Evolutionary conservation across 2,113 vertebrate genomes (phyloP), one percentile per base, ranked within the genome.

Genomic region (Spermophilus dauricus): DNA sequence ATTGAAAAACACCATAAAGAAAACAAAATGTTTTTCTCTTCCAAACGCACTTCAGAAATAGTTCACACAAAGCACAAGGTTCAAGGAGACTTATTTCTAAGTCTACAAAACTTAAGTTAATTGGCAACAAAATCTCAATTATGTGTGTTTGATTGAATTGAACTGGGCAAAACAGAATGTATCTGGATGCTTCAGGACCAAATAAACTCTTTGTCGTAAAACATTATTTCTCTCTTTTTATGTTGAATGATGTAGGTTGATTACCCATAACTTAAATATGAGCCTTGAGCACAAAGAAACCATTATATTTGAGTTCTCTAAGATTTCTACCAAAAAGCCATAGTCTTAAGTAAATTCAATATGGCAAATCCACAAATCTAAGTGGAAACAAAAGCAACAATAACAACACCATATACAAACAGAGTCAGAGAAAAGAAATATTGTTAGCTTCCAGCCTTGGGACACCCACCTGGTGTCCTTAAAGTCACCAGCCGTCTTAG

Each of bases 21-120:
- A 93, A 51, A 96, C 58, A 93, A 86, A 53, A 76, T n/a, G 39
- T 42, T 93, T 92, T 95, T 78, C 76, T 78, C 39, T 94, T 96
- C 53, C 65, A 95, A 96, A 97, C 48, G 70, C 42, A 85, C 86
- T 97, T 94, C 65, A 97, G 72, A 92, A 91, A 69, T 42, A 88
- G 80, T 82, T 86, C 67, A 77, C 34, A 78, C 24, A 89, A 89
- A 88, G 58, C 26, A 8, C 11, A 12, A 3, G 48, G 94, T 96
- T 97, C 92, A 97, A 97, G 96, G 87, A 97, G 53, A 96, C 53
- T 72, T 72, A 45, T 91, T 70, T 58, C 76, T 37, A 90, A 72
- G n/a, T 85, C 56, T 58, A 75, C 2, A 70, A 9, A 78, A 76
- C 16, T 94, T 90, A 56, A 92, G 93, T 78, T 94, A 94, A 90